phyloP scores from a whole-genome alignment of 2,797 vertebrate genomes.

The Acipenser ruthenus region DNA sequence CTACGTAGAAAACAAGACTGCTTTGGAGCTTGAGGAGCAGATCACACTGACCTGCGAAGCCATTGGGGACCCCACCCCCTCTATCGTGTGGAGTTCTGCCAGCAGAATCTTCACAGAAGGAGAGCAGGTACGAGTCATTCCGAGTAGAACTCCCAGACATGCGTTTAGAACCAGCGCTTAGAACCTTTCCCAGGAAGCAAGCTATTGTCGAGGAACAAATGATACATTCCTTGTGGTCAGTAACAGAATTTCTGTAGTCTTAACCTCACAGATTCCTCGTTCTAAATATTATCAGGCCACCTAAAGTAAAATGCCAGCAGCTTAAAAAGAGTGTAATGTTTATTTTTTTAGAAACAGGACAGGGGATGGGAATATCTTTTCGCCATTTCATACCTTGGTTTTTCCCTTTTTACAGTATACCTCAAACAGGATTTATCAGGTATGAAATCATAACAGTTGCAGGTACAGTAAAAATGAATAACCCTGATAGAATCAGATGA shows the following conservation, averaged over 20 bases:
- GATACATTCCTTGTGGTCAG: no score
- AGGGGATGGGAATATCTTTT: constrained; percentile 15
- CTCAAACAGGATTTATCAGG: constrained; percentile 77
- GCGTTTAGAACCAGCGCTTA: no score
- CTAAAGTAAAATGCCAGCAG: no score
- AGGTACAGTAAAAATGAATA: constrained; percentile 44
- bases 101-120: constrained; percentile 77
- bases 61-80: constrained; percentile 85
- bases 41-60: constrained; percentile 93
- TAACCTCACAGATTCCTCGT: no score
- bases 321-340: no score
- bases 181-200: no score
- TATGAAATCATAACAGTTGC: constrained; percentile 59
- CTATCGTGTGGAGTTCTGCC: constrained; percentile 86
- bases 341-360: constrained; percentile 7
- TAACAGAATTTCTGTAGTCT: no score
- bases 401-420: constrained; percentile 62
- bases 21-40: constrained; percentile 87
- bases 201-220: no score
- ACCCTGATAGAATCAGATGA: constrained; percentile 41
- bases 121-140: constrained; percentile 75
- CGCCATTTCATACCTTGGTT: constrained; percentile 57
- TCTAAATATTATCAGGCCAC: no score
- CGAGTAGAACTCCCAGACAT: constrained; percentile 11
- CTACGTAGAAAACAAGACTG: constrained; percentile 84